Base-by-base conservation (phyloP, 2,888 invertebrate genomes). In the Apodemia mormo region DNA sequence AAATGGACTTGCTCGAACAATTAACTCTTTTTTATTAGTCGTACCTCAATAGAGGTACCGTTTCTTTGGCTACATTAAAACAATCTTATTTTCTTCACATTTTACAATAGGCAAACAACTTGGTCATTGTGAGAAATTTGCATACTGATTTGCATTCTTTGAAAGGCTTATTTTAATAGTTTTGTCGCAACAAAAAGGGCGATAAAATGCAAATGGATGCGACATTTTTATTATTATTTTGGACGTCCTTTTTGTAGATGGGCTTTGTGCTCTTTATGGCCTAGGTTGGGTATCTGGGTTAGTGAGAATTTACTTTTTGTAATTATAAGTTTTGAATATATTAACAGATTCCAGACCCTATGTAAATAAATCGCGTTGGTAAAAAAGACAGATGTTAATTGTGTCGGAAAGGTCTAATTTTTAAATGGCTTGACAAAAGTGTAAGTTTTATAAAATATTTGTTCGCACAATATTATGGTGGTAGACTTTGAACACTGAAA, bases 91-190 rank as follows among this genome's bases (percentile, higher is more conserved):
- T 78, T 85, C 82, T 85, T 86, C 83, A 82, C 86, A 89, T 90
- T 91, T 92, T 91, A 92, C 83, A 82, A 84, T 80, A 52, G 78
- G 73, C 81, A 83, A 61, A 61, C 61, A 61, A 61, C 29, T 58
- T 30, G 29, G 29, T 22, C 58, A 29, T 58, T 58, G 80, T 76
- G 82, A 85, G 85, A 82, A 81, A 89, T 92, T 92, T 92, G 92
- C 92, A 92, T 92, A 90, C 85, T 86, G 72, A 90, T 91, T 90
- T 88, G 89, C 89, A 89, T 90, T 87, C 86, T 83, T 84, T 87
- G 71, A 72, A 68, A 71, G 80, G 80, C 82, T 82, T 82, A 81
- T 78, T 80, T 84, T 87, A 58, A 30, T 58, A 58, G 58, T 58
- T 58, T 58, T 58, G 58, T 58, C 29, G 9, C 58, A 58, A 58